phyloP scores from a whole-genome alignment of 2,888 invertebrate genomes.

The Electrophaes corylata region DNA sequence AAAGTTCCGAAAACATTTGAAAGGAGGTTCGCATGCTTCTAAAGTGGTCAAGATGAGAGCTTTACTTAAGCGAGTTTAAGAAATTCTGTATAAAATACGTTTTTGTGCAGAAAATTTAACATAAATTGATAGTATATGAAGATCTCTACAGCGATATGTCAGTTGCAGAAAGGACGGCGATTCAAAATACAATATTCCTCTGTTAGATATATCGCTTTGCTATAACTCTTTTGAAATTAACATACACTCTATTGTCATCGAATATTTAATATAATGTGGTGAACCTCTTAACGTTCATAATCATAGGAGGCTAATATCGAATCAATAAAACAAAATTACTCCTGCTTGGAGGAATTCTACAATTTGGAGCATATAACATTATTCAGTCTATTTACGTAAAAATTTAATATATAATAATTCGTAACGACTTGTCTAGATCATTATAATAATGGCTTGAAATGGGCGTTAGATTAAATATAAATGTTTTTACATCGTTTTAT shows the following conservation, averaged over 20 bases:
- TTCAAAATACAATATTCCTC: conserved; percentile 37
- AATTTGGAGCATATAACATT: conserved; percentile 66
- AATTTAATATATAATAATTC: conserved; percentile 60
- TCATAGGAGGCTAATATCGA: conserved; percentile 36
- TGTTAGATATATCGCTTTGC: conserved; percentile 51
- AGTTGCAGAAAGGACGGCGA: conserved; percentile 42
- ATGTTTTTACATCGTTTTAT: conserved; percentile 29
- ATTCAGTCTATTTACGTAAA: conserved; percentile 73
- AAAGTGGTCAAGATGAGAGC: conserved; percentile 26
- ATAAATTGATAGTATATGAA: conserved; percentile 39
- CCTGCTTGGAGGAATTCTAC: conserved; percentile 39
- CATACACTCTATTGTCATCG: conserved; percentile 43
- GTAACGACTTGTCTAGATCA: conserved; percentile 54
- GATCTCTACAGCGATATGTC: conserved; percentile 69
- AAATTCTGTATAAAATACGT: conserved; percentile 40
- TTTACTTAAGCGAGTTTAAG: conserved; percentile 18
- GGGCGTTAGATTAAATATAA: conserved; percentile 47
- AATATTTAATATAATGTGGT: conserved; percentile 37
- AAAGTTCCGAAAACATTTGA: background rate
- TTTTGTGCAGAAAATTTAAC: conserved; percentile 42
- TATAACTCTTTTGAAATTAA: conserved; percentile 41
- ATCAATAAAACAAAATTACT: conserved; percentile 31
- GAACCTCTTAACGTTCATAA: conserved; percentile 39
- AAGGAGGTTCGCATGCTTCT: conserved; percentile 32
- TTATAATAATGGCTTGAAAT: conserved; percentile 44